Evolutionary conservation across 2,113 vertebrate species (phyloP), one percentile per base, ranked within the genome.

Genomic region (Poecile atricapillus): DNA sequence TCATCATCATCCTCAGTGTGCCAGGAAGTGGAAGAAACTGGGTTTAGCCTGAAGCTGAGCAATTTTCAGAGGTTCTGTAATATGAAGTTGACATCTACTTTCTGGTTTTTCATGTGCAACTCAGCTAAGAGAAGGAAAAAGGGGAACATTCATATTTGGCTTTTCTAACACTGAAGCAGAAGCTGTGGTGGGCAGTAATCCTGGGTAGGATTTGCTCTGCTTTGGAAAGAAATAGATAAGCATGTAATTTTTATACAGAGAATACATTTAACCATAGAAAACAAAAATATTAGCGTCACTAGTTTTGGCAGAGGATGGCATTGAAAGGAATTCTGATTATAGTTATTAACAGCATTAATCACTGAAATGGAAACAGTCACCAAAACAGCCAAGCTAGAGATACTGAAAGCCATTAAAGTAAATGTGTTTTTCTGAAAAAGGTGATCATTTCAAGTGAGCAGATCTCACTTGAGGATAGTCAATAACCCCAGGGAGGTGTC

Each of bases 11-110:
- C 47, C 62, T 81, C 31, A 1, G 0, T 16, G 31, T 22, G 46
- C 70, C 58, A 76, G 35, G 30, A 90, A 39, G 46, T 28, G 3
- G 46, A 88, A 49, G 35, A 79, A 89, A 80, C 11, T 1, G 0
- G 41, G 22, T 62, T 85, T 46, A 73, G 63, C 37, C 33, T 70
- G 39, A 82, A 95, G 55, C 21, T 65, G 53, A 58, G 50, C 2
- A 17, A 24, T 55, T 85, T 91, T 80, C 46, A 83, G 83, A 93
- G 46, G 58, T 49, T 77, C 47, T 11, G 11, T 73, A 5, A 0
- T 37, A 24, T 3, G n/a, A 86, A 22, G 13, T 27, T 73, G 69
- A 65, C 1, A 0, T 0, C 0, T 23, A 3, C 31, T 59, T 80
- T 47, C 59, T 33, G 13, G 6, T 70, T 82, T 78, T 46, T 56